These are phyloP conservation scores for Arvicanthis niloticus DNA, from an alignment of 2,113 vertebrate genomes.

Conservation along the genomic window DNA sequence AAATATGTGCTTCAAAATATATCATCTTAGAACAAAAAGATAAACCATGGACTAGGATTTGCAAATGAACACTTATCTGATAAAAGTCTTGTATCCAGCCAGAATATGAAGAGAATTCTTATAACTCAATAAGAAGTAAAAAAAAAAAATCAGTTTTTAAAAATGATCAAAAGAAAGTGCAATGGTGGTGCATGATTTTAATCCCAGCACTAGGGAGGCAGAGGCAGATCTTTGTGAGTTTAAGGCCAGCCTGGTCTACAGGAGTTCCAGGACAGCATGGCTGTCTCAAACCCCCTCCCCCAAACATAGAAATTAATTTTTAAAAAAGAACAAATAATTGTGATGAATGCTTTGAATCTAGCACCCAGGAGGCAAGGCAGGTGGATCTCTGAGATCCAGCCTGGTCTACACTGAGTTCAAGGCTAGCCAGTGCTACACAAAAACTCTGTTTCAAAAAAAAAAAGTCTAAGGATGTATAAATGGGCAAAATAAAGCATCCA, in stretches of 20 bases:
- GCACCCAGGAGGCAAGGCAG: not conserved
- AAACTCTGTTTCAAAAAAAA: not conserved
- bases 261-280: not conserved
- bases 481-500: not conserved
- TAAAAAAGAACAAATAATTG: no score
- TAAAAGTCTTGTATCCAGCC: no score
- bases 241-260: not conserved
- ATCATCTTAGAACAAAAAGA: no score
- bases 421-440: not conserved
- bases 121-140: not conserved
- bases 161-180: not conserved
- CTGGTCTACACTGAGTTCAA: not conserved
- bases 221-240: not conserved
- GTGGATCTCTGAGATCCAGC: not conserved
- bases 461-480: not conserved
- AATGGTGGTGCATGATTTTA: not conserved
- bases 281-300: not conserved
- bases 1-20: not conserved
- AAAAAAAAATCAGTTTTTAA: not conserved
- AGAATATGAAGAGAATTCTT: no score
- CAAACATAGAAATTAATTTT: no score
- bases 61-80: no score
- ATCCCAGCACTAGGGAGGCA: not conserved
- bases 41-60: no score
- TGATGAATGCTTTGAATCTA: no score